Evolutionary conservation across 2,113 vertebrate genomes (phyloP).

Genomic region (Delphinus delphis): DNA sequence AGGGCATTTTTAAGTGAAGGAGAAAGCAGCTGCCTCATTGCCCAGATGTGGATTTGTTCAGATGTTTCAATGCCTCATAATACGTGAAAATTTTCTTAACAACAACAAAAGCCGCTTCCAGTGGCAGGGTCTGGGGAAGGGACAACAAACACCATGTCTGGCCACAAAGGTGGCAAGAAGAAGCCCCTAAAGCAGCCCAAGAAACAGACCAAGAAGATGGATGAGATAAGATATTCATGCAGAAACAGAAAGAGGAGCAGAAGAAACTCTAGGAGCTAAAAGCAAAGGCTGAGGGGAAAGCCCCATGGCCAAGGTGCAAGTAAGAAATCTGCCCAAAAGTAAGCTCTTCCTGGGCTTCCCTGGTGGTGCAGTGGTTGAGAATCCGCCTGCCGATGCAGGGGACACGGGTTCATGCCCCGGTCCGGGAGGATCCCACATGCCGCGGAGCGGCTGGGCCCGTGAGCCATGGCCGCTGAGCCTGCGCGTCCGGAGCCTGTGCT

Average conservation of each 20-base stretch:
- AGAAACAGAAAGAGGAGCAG: background rate
- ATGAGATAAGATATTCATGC: conserved; percentile 82
- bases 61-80: background rate
- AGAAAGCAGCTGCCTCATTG: background rate
- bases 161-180: conserved; percentile 90
- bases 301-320: too few relatives aligned
- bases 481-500: too few relatives aligned
- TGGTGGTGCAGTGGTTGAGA: too few relatives aligned
- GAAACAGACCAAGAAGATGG: conserved; percentile 88
- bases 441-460: too few relatives aligned
- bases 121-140: background rate
- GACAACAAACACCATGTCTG: too few relatives aligned
- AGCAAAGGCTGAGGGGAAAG: too few relatives aligned
- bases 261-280: background rate
- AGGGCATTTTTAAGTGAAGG: background rate
- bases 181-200: conserved; percentile 93
- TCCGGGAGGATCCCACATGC: too few relatives aligned
- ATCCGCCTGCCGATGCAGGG: too few relatives aligned
- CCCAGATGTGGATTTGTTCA: background rate
- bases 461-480: too few relatives aligned
- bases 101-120: background rate
- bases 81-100: background rate
- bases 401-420: rapidly evolving
- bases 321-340: background rate
- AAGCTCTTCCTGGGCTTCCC: background rate